A percentile compares a stretch with the other conserved stretches of the same genome.
These are phyloP conservation scores for Phymanthus crucifer DNA, from an alignment of 92 coral and sea anemone species.

Conservation along the genomic window DNA sequence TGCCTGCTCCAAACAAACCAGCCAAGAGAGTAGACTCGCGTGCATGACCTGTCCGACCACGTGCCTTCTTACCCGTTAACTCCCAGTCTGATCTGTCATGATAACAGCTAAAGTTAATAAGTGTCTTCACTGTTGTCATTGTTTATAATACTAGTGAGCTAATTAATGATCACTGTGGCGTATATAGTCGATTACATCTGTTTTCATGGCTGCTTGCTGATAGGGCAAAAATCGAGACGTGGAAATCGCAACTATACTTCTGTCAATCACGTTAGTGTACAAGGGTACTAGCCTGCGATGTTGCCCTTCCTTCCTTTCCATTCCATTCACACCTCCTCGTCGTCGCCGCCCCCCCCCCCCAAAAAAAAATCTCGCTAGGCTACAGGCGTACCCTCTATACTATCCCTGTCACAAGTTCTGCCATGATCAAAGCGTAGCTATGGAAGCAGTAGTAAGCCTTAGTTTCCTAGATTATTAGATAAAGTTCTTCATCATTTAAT, in stretches of 20 bases:
- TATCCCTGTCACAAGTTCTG: neutral
- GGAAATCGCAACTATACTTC: no score
- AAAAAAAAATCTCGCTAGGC: neutral
- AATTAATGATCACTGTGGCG: neutral
- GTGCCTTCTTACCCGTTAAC: conserved; percentile 25
- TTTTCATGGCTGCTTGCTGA: no score
- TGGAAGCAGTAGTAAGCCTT: neutral
- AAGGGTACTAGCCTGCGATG: no score
- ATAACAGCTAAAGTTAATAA: neutral
- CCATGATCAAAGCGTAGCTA: no score
- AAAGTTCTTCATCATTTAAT: neutral
- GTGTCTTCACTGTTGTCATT: neutral
- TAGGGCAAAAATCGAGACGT: no score
- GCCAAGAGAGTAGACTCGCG: conserved; percentile 32
- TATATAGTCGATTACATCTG: neutral
- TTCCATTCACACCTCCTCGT: no score
- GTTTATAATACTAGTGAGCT: neutral
- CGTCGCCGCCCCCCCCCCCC: conserved; percentile 1
- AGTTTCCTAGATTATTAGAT: neutral
- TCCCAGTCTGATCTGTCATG: neutral
- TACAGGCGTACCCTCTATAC: no score
- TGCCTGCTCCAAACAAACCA: conserved; percentile 8
- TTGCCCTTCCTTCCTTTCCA: no score
- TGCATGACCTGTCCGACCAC: conserved; percentile 46
- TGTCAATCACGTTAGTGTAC: no score